These are phyloP conservation scores for Acanthosepion esculentum DNA, from an alignment of 2,888 invertebrate species.

Conservation along the genomic window DNA sequence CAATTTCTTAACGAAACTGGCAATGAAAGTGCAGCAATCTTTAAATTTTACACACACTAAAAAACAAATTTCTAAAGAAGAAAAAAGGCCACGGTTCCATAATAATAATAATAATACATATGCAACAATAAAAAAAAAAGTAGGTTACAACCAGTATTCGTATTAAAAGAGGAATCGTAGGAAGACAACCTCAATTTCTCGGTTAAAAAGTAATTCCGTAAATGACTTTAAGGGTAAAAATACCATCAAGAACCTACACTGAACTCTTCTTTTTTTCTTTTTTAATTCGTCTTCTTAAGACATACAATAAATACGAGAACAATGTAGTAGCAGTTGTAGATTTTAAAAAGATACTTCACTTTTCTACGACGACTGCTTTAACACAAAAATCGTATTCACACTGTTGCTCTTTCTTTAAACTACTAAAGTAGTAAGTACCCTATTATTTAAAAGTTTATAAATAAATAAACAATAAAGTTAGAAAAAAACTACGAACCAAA, in stretches of 20 bases:
- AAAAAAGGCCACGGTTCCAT: not conserved
- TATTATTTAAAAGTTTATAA: constrained; percentile 4
- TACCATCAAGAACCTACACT: not conserved
- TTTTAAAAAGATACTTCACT: not conserved
- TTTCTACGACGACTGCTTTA: no score
- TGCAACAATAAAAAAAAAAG: not conserved
- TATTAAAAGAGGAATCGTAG: not conserved
- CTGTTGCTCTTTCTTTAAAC: not conserved
- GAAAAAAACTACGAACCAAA: not conserved
- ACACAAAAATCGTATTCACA: not conserved
- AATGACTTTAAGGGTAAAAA: not conserved
- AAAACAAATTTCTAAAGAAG: not conserved
- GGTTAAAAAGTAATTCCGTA: not conserved
- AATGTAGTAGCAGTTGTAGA: not conserved
- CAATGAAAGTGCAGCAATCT: not conserved
- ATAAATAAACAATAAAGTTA: not conserved
- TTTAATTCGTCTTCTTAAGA: not conserved
- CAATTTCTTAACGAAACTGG: not conserved
- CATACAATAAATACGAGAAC: not conserved
- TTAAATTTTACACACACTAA: not conserved
- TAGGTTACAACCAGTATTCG: not conserved
- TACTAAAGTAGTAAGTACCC: not conserved
- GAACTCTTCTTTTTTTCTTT: not conserved
- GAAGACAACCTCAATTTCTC: not conserved
- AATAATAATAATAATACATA: not conserved